phyloP scores from a whole-genome alignment of 2,113 vertebrate genomes.

The Eubucco bourcierii region DNA sequence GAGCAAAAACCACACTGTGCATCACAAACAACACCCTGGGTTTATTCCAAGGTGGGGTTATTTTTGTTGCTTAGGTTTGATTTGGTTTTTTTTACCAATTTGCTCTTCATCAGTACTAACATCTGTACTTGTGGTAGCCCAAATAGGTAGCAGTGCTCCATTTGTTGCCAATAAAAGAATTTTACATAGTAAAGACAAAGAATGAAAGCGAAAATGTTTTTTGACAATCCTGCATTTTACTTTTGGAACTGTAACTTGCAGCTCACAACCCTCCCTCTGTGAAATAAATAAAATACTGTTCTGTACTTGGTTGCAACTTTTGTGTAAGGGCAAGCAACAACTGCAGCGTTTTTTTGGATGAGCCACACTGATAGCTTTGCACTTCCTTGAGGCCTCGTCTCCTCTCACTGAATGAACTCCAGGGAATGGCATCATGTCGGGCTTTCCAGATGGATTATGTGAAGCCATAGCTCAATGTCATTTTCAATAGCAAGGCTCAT shows the following conservation, averaged over 20 bases:
- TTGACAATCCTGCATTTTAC: background rate
- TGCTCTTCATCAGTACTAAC: background rate
- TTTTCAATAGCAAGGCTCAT: conserved; percentile 87
- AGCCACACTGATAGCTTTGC: conserved; percentile 56
- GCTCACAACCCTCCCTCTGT: background rate
- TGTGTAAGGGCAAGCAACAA: conserved; percentile 36
- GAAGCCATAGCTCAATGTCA: conserved; percentile 87
- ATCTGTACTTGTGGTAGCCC: background rate
- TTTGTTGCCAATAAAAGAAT: background rate
- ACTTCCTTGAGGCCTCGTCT: conserved; percentile 75
- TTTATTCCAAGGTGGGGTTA: background rate
- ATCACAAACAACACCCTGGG: background rate
- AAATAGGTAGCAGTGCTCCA: background rate
- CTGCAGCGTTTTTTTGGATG: conserved; percentile 63
- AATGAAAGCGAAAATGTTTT: background rate
- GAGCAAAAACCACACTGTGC: background rate
- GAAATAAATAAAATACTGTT: background rate
- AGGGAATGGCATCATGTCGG: conserved; percentile 88
- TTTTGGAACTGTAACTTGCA: background rate
- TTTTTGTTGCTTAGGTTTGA: background rate
- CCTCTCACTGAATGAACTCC: conserved; percentile 80
- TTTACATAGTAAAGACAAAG: background rate
- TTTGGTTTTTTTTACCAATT: background rate
- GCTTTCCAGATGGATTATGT: conserved; percentile 87
- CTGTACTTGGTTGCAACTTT: background rate